A percentile compares a stretch with the other conserved stretches of the same genome.
These are phyloP conservation scores for Rhagoletis pomonella DNA, from an alignment of 1,140 invertebrate genomes.

Conservation along the genomic window DNA sequence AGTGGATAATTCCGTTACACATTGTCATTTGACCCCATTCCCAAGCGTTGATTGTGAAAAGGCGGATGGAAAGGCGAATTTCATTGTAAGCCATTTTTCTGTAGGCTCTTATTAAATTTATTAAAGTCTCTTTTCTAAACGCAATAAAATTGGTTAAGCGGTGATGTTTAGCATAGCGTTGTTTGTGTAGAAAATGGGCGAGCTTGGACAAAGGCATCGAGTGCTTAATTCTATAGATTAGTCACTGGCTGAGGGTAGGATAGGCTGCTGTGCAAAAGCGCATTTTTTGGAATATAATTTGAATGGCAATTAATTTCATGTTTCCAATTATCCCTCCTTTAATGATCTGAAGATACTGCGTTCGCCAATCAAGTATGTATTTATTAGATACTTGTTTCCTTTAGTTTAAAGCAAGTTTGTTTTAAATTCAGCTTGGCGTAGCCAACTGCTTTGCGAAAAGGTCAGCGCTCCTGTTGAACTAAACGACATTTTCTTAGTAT, in stretches of 20 bases:
- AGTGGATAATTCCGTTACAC: conserved; percentile 22
- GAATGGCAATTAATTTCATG: too few relatives aligned
- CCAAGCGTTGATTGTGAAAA: not conserved
- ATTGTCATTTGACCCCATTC: conserved; percentile 45
- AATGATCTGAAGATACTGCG: too few relatives aligned
- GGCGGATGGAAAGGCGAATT: not conserved
- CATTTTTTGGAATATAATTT: too few relatives aligned
- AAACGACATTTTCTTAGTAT: too few relatives aligned
- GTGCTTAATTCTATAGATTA: not conserved
- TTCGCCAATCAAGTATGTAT: too few relatives aligned
- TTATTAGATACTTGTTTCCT: too few relatives aligned
- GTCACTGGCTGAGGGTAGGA: not conserved
- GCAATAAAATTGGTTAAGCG: conserved; percentile 25
- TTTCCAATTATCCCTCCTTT: too few relatives aligned
- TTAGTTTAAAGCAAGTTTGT: too few relatives aligned
- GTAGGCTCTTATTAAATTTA: not conserved
- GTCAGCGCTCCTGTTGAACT: too few relatives aligned
- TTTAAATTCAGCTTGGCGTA: too few relatives aligned
- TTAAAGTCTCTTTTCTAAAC: not conserved
- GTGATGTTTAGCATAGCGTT: conserved; percentile 6
- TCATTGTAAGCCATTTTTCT: not conserved
- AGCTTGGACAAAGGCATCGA: not conserved
- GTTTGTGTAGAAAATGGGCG: not conserved
- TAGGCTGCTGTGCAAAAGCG: not conserved
- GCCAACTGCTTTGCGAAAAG: too few relatives aligned